Evolutionary conservation across 2,113 vertebrate genomes (phyloP).

Genomic region (Herpailurus yagouaroundi): DNA sequence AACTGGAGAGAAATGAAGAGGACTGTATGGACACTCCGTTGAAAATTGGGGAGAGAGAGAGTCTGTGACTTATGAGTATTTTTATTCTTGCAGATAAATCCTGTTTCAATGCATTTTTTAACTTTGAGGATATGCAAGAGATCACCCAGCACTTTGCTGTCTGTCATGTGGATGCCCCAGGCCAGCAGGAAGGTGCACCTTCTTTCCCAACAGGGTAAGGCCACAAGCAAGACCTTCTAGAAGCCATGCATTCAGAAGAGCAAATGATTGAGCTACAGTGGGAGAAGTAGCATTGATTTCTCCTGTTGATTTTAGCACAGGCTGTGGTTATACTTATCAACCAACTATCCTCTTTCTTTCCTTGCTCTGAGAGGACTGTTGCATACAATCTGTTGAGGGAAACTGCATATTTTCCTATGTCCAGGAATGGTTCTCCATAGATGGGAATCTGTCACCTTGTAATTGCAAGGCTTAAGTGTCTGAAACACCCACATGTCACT

Average conservation of each 20-base stretch:
- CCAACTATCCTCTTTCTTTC: background rate
- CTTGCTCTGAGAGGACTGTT: background rate
- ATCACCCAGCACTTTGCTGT: slow-evolving; percentile 97
- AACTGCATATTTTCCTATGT: background rate
- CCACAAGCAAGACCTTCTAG: background rate
- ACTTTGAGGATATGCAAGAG: slow-evolving; percentile 98
- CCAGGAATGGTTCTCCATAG: background rate
- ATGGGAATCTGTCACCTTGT: background rate
- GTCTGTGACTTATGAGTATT: background rate
- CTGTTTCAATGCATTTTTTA: slow-evolving; percentile 99
- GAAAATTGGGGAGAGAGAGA: background rate
- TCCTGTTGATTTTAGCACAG: background rate
- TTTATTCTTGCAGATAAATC: slow-evolving; percentile 92
- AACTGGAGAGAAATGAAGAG: background rate
- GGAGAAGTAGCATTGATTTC: background rate
- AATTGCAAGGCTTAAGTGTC: background rate
- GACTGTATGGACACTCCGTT: background rate
- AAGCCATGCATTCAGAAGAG: background rate
- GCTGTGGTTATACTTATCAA: background rate
- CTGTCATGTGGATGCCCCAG: slow-evolving; percentile 95
- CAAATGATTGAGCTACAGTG: background rate
- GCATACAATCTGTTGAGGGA: background rate
- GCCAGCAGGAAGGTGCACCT: slow-evolving; percentile 94
- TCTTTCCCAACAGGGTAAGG: slow-evolving; percentile 93
- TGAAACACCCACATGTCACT: background rate